Evolutionary conservation across 2,113 vertebrate species (phyloP).

Genomic region (Bucco capensis): DNA sequence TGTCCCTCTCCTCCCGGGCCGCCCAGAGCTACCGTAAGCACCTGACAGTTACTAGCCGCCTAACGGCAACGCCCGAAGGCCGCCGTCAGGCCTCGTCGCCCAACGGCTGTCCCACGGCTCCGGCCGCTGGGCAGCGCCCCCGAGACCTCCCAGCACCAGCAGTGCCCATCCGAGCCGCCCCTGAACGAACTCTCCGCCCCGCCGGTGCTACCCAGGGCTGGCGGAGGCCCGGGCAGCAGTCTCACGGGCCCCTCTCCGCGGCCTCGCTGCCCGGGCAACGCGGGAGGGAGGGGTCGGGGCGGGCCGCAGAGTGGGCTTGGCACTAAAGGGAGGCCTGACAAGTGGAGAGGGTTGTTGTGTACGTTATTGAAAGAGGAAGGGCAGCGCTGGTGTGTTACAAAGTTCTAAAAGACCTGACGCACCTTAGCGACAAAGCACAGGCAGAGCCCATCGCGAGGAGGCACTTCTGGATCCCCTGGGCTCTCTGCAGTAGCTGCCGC

Average conservation of each 20-base stretch:
- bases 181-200: too few relatives aligned
- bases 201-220: background rate
- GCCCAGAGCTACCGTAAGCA: background rate
- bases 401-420: too few relatives aligned
- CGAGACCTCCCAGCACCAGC: background rate
- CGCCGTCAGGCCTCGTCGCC: background rate
- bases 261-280: conserved; percentile 5
- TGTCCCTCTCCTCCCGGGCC: background rate
- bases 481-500: background rate
- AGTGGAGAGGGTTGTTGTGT: fast-evolving
- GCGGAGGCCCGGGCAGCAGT: too few relatives aligned
- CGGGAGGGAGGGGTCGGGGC: background rate
- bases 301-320: background rate
- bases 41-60: background rate
- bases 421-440: background rate
- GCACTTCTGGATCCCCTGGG: background rate
- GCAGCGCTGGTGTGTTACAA: fast-evolving
- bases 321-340: fast-evolving
- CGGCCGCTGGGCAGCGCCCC: background rate
- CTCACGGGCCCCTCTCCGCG: background rate
- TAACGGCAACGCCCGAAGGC: background rate
- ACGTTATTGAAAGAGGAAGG: background rate
- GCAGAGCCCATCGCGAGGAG: background rate
- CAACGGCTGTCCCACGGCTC: background rate
- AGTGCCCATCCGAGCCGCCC: background rate